Base-by-base conservation (phyloP, 1,140 invertebrate species). In the Cydia pomonella region DNA sequence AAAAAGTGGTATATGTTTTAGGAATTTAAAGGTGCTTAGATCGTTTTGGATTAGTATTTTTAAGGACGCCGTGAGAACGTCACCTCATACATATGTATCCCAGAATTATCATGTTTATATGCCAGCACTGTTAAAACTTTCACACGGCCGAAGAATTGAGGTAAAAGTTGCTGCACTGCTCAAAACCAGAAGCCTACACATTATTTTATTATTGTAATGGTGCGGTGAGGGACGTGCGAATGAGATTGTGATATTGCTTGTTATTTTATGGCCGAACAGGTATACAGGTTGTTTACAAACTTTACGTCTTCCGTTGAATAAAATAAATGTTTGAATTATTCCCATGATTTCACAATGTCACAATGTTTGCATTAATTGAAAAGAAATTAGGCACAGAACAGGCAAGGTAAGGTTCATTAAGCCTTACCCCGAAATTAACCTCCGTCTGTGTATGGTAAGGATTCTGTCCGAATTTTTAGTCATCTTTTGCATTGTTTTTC, bases 1-100 rank as follows among this genome's bases (percentile, higher is more conserved):
- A 74, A 81, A 74, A 81, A 81, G 83, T 81, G 80, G 82, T 75
- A 59, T 59, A 21, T 18, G n/a, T 59, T 3, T 59, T 23, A 5
- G 53, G 23, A 23, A 23, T 21, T 23, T 7, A 7, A 59, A 23
- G 53, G 21, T 2, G 1, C 21, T 59, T 59, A 59, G 9, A 21
- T 59, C 21, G 21, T 23, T 59, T 23, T 23, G 18, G 10, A 10
- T 0, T 59, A 53, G 50, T 1, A 44, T 53, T n/a, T 59, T 59
- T 23, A 59, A 59, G 53, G 53, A 59, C 59, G 62, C 66, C 86
- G 86, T 88, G 87, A 82, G 85, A 89, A 86, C 72, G 74, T 66
- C 33, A 21, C 9, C 23, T 38, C 64, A 76, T 74, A 74, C 72
- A 75, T 73, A 76, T 73, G 53, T 59, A 59, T 59, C 50, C 6